Evolutionary conservation across 2,113 vertebrate species (phyloP).

Genomic region (Chloebia gouldiae): DNA sequence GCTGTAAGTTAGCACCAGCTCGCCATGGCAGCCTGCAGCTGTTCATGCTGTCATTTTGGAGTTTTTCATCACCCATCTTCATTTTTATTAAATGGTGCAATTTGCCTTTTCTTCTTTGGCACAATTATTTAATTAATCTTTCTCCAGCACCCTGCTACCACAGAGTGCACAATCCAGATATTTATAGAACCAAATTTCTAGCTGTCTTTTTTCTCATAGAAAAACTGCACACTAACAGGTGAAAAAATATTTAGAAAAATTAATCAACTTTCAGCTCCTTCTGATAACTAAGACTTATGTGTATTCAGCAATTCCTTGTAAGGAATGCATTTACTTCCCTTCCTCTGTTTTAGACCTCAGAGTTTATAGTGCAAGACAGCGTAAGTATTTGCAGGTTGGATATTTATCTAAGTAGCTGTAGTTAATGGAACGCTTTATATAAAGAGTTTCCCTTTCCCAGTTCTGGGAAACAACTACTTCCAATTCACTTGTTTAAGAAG

Average conservation of each 20-base stretch:
- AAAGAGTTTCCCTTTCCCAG: neutral
- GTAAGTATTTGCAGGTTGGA: neutral
- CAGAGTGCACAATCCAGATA: accelerated
- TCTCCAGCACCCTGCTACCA: neutral
- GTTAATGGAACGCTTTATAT: neutral
- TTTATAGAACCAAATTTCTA: neutral
- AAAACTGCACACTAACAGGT: accelerated
- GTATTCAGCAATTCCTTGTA: neutral
- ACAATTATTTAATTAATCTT: neutral
- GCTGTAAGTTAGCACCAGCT: neutral
- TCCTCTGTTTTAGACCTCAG: neutral
- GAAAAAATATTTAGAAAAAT: neutral
- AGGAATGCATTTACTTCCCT: neutral
- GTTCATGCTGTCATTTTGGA: neutral
- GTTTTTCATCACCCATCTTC: neutral
- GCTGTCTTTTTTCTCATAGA: neutral
- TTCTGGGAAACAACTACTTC: neutral
- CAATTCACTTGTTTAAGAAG: neutral
- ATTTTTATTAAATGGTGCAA: neutral
- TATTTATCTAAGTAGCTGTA: neutral
- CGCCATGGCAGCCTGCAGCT: neutral
- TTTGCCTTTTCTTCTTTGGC: neutral
- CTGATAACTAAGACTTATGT: neutral
- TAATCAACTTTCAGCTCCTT: neutral
- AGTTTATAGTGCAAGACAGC: neutral